Base-by-base conservation (phyloP, 92 coral and sea anemone species). In the Bergia sp. region DNA sequence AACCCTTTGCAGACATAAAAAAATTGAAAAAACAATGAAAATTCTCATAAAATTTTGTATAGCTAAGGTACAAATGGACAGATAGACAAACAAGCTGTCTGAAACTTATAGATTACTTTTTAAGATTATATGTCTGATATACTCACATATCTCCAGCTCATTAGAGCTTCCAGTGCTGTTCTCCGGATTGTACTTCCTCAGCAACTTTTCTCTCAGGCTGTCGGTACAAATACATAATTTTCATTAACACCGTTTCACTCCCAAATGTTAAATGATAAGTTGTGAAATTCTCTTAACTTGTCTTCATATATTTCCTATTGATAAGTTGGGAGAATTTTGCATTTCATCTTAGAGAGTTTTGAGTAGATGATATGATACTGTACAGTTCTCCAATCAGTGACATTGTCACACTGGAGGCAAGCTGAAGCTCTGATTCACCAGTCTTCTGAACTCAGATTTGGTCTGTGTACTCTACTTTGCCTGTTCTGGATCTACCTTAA, bases 101-200 rank as follows among this genome's bases (percentile, higher is more conserved):
- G 20, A 57, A 57, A 57, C 20, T 6, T 57, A 37, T 37, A 55
- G 3, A 82, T 65, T 37, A 20, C 4, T 21, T 1, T 7, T 7
- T 6, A 1, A 55, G 21, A 61, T 23, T 11, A 29, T 29, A 29
- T 29, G 29, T 10, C n/a, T 45, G 13, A 42, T 20, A 4, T 44
- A 90, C 96, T 81, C 89, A 97, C 99, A 92, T 71, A 88, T 45
- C 71, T 94, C 99, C 81, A 97, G 94, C 53, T 96, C 97, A 89
- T 95, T 94, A 58, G 87, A 94, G 91, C 91, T 88, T 36, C 89
- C 94, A 29, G 88, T 88, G 86, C 94, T 93, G 29, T 77, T 80
- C 79, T 83, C 94, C 77, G 96, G 79, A 77, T 90, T 84, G 82
- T 90, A 93, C 85, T 90, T 95, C 71, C 81, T 85, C 57, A 95